Evolutionary conservation across 2,888 invertebrate genomes (phyloP).

Genomic region (Chromoteleia sp.): DNA sequence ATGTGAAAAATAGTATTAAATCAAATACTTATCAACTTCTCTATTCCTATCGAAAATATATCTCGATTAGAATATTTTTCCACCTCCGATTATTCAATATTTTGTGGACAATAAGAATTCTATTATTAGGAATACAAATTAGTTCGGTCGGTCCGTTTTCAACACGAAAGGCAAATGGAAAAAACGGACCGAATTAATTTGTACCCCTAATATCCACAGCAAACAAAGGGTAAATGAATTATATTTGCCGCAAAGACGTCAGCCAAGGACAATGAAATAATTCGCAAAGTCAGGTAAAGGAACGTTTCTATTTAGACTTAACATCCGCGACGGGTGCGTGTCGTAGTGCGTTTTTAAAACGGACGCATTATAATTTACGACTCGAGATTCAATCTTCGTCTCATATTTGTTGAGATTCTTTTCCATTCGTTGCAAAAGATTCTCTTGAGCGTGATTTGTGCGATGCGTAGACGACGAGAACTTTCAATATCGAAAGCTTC

Average conservation of each 20-base stretch:
- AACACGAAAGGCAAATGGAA: too few relatives aligned
- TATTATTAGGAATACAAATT: too few relatives aligned
- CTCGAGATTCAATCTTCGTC: conserved; percentile 14
- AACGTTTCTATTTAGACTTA: conserved; percentile 30
- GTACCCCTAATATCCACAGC: neutral
- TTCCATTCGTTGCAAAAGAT: conserved; percentile 7
- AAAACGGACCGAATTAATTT: too few relatives aligned
- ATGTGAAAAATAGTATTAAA: too few relatives aligned
- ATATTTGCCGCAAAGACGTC: neutral
- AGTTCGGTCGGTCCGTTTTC: too few relatives aligned
- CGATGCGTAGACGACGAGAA: conserved; percentile 51
- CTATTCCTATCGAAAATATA: too few relatives aligned
- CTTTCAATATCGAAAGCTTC: conserved; percentile 65
- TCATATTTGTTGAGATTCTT: neutral
- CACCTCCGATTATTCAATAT: too few relatives aligned
- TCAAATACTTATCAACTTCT: too few relatives aligned
- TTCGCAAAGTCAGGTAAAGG: conserved; percentile 21
- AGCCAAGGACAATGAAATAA: conserved; percentile 10
- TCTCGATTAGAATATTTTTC: too few relatives aligned
- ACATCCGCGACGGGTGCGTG: conserved; percentile 29
- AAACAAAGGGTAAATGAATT: conserved; percentile 11
- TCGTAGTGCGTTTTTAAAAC: conserved; percentile 11
- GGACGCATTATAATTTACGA: conserved; percentile 26
- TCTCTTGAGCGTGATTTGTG: conserved; percentile 42
- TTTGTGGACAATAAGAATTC: too few relatives aligned